Base-by-base conservation (phyloP, 2,113 vertebrate genomes). In the Gasterosteus aculeatus region DNA sequence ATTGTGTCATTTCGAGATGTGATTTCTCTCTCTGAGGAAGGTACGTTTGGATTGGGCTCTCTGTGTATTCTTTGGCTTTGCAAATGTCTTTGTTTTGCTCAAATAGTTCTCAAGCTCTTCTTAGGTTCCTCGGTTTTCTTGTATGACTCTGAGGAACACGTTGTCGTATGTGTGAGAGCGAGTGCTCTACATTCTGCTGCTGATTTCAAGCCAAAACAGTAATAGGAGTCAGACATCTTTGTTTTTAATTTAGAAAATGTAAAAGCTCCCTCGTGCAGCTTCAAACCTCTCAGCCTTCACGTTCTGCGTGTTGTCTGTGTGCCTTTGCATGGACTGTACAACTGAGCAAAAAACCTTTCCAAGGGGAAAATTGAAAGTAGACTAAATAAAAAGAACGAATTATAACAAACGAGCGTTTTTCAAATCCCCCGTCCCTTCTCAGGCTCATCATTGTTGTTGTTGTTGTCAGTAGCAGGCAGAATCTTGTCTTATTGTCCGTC, bases 181-280 rank as follows among this genome's bases (percentile, higher is more conserved):
- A 41, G 53, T 63, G 70, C 64, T 78, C 64, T 78, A 86, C 66
- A 84, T 83, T 84, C 57, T 80, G 70, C 69, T 42, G 75, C 81
- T 80, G 80, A 82, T 77, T 72, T 72, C 22, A 58, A 84, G 71
- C 81, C 88, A 91, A 82, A 85, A 83, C 83, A 86, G 60, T 91
- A 88, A 85, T 80, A 70, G 83, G 86, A 87, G 79, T 85, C 76
- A 84, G 82, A 77, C 77, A 49, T 84, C 62, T 79, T 75, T 58
- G 7, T 19, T 10, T 6, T 29, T 73, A 69, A 81, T 70, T 80
- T 54, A 7, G 81, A 84, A 44, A 72, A 44, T 69, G 41, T 54
- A 42, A 35, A 5, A 3, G 33, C 33, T 35, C 33, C 33, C 33
- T 35, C 5, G 33, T 35, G 33, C 5, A 35, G 33, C 3, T 35